These are phyloP conservation scores for Otolemur crassicaudatus DNA, from an alignment of 2,797 vertebrate genomes.

Conservation along the genomic window DNA sequence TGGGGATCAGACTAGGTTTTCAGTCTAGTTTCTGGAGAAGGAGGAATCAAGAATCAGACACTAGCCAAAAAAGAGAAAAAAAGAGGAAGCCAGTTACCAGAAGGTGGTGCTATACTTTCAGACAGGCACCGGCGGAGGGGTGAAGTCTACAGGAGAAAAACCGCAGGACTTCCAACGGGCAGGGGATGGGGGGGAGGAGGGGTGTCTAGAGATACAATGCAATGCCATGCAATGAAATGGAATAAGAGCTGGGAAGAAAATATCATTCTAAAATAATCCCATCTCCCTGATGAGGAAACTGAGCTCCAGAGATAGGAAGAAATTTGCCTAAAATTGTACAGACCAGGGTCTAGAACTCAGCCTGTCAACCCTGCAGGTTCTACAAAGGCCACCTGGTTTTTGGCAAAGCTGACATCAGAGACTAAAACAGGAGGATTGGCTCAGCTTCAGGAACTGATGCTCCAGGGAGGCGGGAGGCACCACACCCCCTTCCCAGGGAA, in stretches of 20 bases:
- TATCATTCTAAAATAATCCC: neutral
- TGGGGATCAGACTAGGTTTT: conserved; percentile 57
- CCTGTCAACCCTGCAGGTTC: neutral
- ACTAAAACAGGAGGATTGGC: neutral
- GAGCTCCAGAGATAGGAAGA: neutral
- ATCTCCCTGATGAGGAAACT: neutral
- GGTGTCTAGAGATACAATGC: neutral
- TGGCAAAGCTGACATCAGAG: neutral
- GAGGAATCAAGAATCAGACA: conserved; percentile 62
- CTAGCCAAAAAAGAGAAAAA: neutral
- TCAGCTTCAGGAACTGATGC: neutral
- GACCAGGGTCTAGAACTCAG: neutral
- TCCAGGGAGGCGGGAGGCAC: neutral
- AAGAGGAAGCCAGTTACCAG: conserved; percentile 80
- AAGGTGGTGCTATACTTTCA: conserved; percentile 88
- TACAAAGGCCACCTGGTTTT: neutral
- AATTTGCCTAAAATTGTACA: neutral
- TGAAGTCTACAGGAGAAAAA: conserved; percentile 37
- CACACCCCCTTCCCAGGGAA: neutral
- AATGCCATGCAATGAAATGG: neutral
- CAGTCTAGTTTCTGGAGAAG: conserved; percentile 55
- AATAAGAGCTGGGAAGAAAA: neutral
- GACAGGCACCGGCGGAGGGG: conserved; percentile 70
- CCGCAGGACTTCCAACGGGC: neutral
- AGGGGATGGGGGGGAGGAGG: neutral